These are phyloP conservation scores for Homalodisca vitripennis DNA, from an alignment of 1,140 invertebrate species.

Conservation along the genomic window DNA sequence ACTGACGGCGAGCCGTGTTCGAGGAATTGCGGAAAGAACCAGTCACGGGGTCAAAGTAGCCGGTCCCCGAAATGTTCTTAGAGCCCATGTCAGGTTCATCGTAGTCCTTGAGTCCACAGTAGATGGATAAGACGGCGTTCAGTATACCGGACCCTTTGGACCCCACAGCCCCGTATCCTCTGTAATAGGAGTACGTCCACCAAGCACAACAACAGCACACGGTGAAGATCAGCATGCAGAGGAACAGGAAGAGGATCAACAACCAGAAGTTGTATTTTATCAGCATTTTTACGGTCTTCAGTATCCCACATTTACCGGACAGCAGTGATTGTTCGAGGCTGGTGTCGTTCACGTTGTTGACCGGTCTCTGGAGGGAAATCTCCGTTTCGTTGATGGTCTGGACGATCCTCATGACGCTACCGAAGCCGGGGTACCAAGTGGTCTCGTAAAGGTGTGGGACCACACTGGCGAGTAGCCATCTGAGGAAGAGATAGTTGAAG, in stretches of 20 bases:
- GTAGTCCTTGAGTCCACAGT: slow-evolving; percentile 13
- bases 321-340: not conserved
- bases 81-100: not conserved
- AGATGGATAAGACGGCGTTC: slow-evolving; percentile 19
- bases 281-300: not conserved
- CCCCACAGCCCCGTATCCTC: not conserved
- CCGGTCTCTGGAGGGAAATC: not conserved
- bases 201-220: not conserved
- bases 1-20: no score
- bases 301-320: not conserved
- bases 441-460: slow-evolving; percentile 38
- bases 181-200: not conserved
- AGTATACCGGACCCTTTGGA: not conserved
- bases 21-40: no score
- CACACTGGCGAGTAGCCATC: slow-evolving; percentile 31
- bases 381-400: slow-evolving; percentile 37
- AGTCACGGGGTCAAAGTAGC: no score
- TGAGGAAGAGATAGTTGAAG: slow-evolving; percentile 35
- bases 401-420: slow-evolving; percentile 38
- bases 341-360: not conserved
- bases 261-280: not conserved
- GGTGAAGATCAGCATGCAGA: not conserved
- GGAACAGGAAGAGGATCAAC: not conserved
- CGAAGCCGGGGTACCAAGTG: slow-evolving; percentile 40
- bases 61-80: not conserved